Conservation (phyloP, 2,888 invertebrate species). For the Imbricaverruca yamaguchii region DNA sequence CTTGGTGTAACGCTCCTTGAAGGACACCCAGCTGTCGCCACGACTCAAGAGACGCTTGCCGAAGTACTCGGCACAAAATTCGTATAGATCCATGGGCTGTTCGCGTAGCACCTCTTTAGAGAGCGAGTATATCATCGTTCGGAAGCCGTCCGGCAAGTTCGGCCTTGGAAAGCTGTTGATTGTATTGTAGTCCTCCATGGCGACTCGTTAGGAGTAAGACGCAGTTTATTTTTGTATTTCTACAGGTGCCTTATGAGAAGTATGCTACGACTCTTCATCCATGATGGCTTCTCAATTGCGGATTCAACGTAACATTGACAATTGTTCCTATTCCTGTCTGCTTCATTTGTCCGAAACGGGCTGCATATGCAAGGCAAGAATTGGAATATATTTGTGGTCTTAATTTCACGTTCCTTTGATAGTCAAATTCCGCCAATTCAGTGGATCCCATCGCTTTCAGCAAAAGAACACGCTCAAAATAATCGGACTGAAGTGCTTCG, state of each 20-base stretch:
- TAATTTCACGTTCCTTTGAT: not conserved
- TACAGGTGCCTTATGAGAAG: too few species aligned
- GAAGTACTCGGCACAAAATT: not conserved
- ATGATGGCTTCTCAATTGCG: too few species aligned
- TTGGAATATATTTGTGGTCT: too few species aligned
- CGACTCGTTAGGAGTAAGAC: too few species aligned
- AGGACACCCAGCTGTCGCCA: not conserved
- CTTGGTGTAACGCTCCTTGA: not conserved
- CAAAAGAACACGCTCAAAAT: too few species aligned
- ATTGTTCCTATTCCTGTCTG: too few species aligned
- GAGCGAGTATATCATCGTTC: not conserved
- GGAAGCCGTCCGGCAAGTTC: not conserved
- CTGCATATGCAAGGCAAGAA: too few species aligned
- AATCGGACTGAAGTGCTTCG: too few species aligned
- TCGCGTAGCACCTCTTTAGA: not conserved
- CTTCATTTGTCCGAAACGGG: too few species aligned
- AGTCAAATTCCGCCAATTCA: not conserved
- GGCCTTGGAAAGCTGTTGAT: constrained; percentile 10
- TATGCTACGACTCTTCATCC: too few species aligned
- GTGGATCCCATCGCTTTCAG: not conserved
- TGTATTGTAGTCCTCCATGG: constrained; percentile 13
- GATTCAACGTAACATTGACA: too few species aligned
- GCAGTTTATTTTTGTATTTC: too few species aligned
- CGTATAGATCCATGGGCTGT: not conserved
- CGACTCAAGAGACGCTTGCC: not conserved